Base-by-base conservation (phyloP, 2,113 vertebrate species). In the Malurus elegans region DNA sequence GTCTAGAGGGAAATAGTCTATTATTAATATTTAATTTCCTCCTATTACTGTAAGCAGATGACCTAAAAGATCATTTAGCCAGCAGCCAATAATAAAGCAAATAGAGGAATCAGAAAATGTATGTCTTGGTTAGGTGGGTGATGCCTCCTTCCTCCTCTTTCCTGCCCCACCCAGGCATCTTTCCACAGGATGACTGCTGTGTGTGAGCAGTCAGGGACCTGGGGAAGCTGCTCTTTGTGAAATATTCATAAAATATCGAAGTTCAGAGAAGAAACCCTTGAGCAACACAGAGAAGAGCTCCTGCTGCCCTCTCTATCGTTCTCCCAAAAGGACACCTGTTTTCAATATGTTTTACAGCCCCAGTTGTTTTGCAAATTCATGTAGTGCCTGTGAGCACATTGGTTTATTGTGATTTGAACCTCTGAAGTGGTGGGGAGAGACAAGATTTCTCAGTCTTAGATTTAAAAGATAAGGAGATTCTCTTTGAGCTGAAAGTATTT, bases 1-100 rank as follows among this genome's bases (percentile, higher is more conserved):
- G n/a, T 96, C 97, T 86, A 64, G 45, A 84, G 95, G 95, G 95
- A 98, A 98, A 95, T 88, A 64, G 67, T 87, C 92, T 83, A 71
- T 93, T 95, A 96, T 98, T 97, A 96, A 96, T 96, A 95, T 95
- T 97, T 97, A 95, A 97, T 98, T 98, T 97, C 97, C 96, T 95
- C 85, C 92, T 94, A 90, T 92, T 93, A 94, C 94, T 92, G 97
- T 96, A 96, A 96, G 96, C 96, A 97, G 97, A 95, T 95, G 94
- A 97, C 94, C 96, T 97, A 70, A 73, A 96, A 92, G 97, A 96
- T 96, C 97, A 84, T 96, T 96, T 86, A 95, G 87, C 64, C 38
- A 86, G 65, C 71, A 92, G 62, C 86, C 81, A 80, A 86, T 90
- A 88, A 85, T 57, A 82, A 89, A 73, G 93, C 92, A 64, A 80